phyloP scores from a whole-genome alignment of 2,797 vertebrate species.

The Anableps anableps region DNA sequence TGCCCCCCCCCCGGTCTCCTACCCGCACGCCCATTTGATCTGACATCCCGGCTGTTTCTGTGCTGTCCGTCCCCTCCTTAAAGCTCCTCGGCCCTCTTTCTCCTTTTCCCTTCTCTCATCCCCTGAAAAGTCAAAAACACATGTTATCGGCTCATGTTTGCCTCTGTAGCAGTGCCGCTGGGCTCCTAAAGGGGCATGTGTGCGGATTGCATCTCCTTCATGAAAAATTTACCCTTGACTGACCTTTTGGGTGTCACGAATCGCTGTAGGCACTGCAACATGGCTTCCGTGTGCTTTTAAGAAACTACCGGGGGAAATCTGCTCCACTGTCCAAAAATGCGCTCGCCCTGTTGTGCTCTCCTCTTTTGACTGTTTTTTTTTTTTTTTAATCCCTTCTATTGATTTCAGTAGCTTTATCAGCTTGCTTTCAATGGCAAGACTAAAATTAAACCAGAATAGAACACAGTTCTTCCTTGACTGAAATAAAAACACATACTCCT shows the following conservation, averaged over 20 bases:
- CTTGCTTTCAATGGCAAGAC: not conserved
- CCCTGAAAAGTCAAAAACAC: conserved; percentile 43
- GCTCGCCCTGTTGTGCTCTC: conserved; percentile 10
- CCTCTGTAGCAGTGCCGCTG: conserved; percentile 3
- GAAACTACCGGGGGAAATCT: conserved; percentile 48
- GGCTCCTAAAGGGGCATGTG: conserved; percentile 24
- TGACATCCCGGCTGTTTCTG: conserved; percentile 63
- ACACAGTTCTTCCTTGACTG: not conserved
- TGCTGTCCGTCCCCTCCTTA: conserved; percentile 48
- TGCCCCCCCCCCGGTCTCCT: conserved; percentile 60
- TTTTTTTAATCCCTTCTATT: not conserved
- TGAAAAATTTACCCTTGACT: conserved; percentile 65
- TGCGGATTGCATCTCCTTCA: conserved; percentile 48
- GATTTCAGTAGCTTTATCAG: conserved; percentile 6
- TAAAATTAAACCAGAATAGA: conserved; percentile 4
- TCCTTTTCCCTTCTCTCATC: not conserved
- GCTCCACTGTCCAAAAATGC: conserved; percentile 37
- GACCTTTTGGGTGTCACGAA: conserved; percentile 62
- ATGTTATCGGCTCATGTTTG: conserved; percentile 19
- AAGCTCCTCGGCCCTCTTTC: conserved; percentile 16
- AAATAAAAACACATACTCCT: conserved; percentile 1
- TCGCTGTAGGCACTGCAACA: conserved; percentile 25
- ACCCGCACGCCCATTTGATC: conserved; percentile 59
- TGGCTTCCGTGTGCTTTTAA: conserved; percentile 62
- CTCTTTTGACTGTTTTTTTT: not conserved